Base-by-base conservation (phyloP, 2,113 vertebrate species). In the Erpornis zantholeuca region DNA sequence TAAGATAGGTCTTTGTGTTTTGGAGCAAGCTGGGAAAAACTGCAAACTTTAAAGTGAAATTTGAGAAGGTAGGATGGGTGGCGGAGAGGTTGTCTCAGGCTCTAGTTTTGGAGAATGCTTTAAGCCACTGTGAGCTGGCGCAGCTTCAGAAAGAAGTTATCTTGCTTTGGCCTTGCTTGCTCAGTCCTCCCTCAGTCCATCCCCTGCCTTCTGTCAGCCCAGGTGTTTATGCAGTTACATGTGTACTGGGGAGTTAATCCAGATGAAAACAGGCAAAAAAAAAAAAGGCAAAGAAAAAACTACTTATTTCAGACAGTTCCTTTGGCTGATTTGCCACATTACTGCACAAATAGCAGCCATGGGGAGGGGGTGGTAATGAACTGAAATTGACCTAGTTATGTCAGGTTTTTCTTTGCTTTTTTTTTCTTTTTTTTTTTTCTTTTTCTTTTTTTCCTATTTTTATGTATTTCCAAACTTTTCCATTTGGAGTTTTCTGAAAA, bases 21-120 rank as follows among this genome's bases (percentile, higher is more conserved):
- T 69, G 57, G 36, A 86, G 28, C 36, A 53, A 56, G 63, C 85
- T 69, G 59, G 42, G 53, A 35, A 71, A 76, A 80, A 36, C 64
- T 90, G 54, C 82, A 77, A 82, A 84, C 66, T 96, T 92, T 53
- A 54, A 92, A 82, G 90, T 69, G 85, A 66, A 90, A 91, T 77
- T 63, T 76, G 94, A 96, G 91, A 73, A 60, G 50, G 78, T 66
- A 57, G 84, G 84, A n/a, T 69, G 82, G 45, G 63, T 94, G 89
- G 50, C 6, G 0, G 53, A 50, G 71, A 64, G 86, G 64, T 82
- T 91, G 66, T 94, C 61, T 72, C n/a, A 36, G 63, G 79, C 88
- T 88, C 33, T 33, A 15, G 52, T 63, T 90, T 15, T 57, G 52
- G 44, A 70, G 68, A 88, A 66, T 15, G 64, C 52, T 80, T 66